Percentiles rank a stretch among this genome's conserved stretches.
Conservation (phyloP, 2,888 invertebrate species). For the Neoitamus cyanurus region DNA sequence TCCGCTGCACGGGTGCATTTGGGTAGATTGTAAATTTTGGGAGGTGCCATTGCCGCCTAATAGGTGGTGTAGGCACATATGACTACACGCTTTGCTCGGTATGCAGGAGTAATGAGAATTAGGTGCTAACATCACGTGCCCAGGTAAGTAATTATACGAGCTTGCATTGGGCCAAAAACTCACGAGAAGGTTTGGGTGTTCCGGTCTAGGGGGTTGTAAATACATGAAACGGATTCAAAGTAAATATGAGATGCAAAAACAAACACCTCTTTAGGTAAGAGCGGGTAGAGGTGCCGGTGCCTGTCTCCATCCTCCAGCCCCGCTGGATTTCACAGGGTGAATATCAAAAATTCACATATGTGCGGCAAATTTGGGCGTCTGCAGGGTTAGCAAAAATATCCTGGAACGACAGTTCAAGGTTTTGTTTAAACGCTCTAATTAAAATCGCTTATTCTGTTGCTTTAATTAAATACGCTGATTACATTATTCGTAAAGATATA, state of each 20-base stretch:
- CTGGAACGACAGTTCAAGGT: slow-evolving; percentile 11
- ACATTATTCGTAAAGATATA: slow-evolving; percentile 26
- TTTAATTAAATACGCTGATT: slow-evolving; percentile 37
- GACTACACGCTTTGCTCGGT: not conserved
- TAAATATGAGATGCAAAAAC: not conserved
- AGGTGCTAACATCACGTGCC: not conserved
- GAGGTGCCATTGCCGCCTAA: not conserved
- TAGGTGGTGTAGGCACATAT: not conserved
- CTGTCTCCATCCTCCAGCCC: not conserved
- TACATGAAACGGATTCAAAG: not conserved
- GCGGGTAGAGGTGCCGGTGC: not conserved
- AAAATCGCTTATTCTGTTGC: slow-evolving; percentile 21
- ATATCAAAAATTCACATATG: not conserved
- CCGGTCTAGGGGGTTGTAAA: not conserved
- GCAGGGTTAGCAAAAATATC: not conserved
- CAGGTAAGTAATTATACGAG: not conserved
- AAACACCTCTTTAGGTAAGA: not conserved
- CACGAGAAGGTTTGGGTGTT: not conserved
- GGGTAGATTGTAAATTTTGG: not conserved
- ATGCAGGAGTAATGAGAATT: not conserved
- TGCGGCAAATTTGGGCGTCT: not conserved
- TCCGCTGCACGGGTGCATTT: not conserved
- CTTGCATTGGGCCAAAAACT: not conserved
- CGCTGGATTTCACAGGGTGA: not conserved
- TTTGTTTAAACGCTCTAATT: slow-evolving; percentile 32